Evolutionary conservation across 2,113 vertebrate species (phyloP).

Genomic region (Phalacrocorax aristotelis): DNA sequence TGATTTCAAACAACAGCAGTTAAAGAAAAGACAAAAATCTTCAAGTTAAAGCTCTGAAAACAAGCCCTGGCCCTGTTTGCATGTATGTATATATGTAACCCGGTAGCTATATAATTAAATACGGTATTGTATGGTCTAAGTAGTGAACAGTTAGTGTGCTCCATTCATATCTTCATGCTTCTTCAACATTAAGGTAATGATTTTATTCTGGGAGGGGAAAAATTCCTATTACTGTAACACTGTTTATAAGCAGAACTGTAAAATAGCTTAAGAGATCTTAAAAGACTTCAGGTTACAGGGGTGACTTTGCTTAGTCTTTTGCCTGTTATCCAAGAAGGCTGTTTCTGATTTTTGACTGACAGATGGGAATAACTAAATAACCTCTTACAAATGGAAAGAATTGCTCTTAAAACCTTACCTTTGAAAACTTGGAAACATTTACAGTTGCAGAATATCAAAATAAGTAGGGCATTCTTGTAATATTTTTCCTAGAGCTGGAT

Average conservation of each 20-base stretch:
- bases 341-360: background rate
- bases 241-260: background rate
- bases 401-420: constrained; percentile 8
- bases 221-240: background rate
- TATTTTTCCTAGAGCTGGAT: background rate
- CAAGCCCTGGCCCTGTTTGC: background rate
- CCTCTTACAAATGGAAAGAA: background rate
- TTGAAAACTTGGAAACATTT: constrained; percentile 9
- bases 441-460: constrained; percentile 3
- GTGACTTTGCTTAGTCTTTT: background rate
- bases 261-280: background rate
- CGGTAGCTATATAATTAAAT: background rate
- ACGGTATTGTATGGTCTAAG: background rate
- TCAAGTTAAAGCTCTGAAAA: background rate
- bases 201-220: background rate
- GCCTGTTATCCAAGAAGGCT: background rate
- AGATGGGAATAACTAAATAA: background rate
- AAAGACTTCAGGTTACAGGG: background rate
- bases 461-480: background rate
- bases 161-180: background rate
- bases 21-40: background rate
- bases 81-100: background rate
- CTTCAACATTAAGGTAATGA: background rate
- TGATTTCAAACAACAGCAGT: background rate
- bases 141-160: background rate